These are phyloP conservation scores for Phalanger gymnotis DNA, from an alignment of 2,797 vertebrate species.

Conservation along the genomic window DNA sequence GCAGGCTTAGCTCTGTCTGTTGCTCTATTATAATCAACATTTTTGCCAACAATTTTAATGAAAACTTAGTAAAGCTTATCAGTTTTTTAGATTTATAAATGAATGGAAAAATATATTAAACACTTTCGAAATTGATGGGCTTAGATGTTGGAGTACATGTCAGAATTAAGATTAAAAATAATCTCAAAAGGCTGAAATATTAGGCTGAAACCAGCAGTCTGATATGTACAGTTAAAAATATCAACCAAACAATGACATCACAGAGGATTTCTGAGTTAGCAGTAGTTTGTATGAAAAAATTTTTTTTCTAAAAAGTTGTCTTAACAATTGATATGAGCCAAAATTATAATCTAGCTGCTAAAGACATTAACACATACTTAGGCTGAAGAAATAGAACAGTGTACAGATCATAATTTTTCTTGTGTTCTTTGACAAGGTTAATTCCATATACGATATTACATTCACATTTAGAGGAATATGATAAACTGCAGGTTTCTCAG, in stretches of 20 bases:
- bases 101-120: background rate
- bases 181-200: background rate
- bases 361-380: background rate
- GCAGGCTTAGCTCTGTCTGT: background rate
- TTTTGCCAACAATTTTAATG: background rate
- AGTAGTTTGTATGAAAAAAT: background rate
- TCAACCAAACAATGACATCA: background rate
- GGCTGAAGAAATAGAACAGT: background rate
- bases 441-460: background rate
- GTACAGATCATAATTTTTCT: background rate
- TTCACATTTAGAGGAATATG: background rate
- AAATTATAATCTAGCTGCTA: background rate
- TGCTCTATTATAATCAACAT: background rate
- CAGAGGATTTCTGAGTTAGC: background rate
- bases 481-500: background rate
- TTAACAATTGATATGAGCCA: background rate
- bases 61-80: background rate
- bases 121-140: background rate
- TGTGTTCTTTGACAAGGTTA: background rate
- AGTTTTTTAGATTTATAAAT: background rate
- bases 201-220: background rate
- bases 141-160: background rate
- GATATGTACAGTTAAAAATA: background rate
- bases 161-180: background rate
- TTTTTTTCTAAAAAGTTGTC: background rate